Evolutionary conservation across 2,113 vertebrate genomes (phyloP).

Genomic region (Narcine bancroftii): DNA sequence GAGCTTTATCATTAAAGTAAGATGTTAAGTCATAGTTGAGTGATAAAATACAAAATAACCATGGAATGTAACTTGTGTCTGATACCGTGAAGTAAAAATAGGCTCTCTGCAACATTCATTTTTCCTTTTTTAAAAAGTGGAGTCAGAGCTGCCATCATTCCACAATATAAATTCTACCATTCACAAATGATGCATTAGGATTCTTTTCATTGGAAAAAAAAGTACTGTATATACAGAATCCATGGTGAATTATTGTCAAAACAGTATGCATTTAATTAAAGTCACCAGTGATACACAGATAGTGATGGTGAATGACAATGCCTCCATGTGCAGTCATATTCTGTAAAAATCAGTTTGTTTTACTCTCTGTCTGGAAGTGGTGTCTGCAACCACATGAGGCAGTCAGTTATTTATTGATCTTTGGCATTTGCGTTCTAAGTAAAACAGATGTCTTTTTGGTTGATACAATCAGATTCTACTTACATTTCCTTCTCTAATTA

Average conservation of each 20-base stretch:
- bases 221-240: slow-evolving; percentile 2
- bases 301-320: slow-evolving; percentile 21
- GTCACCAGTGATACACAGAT: not conserved
- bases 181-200: not conserved
- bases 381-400: slow-evolving; percentile 6
- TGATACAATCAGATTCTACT: slow-evolving; percentile 29
- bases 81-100: not conserved
- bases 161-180: not conserved
- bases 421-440: slow-evolving; percentile 20
- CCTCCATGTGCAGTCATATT: slow-evolving; percentile 5
- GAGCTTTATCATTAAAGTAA: slow-evolving; percentile 34
- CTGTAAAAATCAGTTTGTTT: not conserved
- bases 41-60: slow-evolving; percentile 23
- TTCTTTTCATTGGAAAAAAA: not conserved
- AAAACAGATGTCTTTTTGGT: slow-evolving; percentile 35
- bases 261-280: not conserved
- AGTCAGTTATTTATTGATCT: slow-evolving; percentile 33
- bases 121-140: not conserved
- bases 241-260: slow-evolving; percentile 12
- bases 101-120: not conserved
- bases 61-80: not conserved
- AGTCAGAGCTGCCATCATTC: not conserved
- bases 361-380: not conserved
- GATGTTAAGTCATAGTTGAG: slow-evolving; percentile 29
- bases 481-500: slow-evolving; percentile 31